These are phyloP conservation scores for Autographa gamma DNA, from an alignment of 2,888 invertebrate genomes.

Conservation along the genomic window DNA sequence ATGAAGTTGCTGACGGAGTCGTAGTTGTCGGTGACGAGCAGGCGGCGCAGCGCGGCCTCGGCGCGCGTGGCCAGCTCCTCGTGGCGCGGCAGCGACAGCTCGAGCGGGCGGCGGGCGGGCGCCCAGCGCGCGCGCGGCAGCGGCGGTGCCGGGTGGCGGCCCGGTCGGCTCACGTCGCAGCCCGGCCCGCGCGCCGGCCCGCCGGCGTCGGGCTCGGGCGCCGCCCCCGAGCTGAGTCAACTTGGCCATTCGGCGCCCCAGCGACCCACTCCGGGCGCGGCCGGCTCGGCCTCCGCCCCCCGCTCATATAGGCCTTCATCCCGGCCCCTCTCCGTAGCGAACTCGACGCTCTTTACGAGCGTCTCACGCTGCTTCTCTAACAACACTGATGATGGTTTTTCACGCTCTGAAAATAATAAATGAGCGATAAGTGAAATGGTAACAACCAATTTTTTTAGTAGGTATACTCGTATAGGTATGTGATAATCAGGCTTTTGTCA, in stretches of 20 bases:
- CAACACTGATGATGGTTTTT: slow-evolving; percentile 91
- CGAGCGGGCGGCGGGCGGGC: slow-evolving; percentile 64
- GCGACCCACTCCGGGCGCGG: slow-evolving; percentile 94
- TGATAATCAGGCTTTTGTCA: background rate
- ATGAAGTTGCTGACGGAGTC: slow-evolving; percentile 96
- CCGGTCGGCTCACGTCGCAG: slow-evolving; percentile 70
- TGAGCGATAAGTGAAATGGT: background rate
- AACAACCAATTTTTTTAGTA: background rate
- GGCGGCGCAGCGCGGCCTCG: slow-evolving; percentile 93
- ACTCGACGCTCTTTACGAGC: slow-evolving; percentile 89
- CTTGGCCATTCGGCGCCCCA: slow-evolving; percentile 99
- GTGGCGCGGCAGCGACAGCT: slow-evolving; percentile 88
- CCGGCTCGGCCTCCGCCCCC: slow-evolving; percentile 87
- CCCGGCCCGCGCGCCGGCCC: slow-evolving; percentile 72
- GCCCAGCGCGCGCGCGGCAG: slow-evolving; percentile 91
- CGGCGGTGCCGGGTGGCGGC: slow-evolving; percentile 88
- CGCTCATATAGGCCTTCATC: slow-evolving; percentile 73
- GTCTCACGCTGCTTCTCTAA: slow-evolving; percentile 91
- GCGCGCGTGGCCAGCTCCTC: slow-evolving; percentile 94
- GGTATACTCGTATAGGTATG: too few species aligned
- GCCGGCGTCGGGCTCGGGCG: slow-evolving; percentile 72
- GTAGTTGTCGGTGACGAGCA: slow-evolving; percentile 95
- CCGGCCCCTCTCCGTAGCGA: slow-evolving; percentile 69
- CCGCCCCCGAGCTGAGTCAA: slow-evolving; percentile 94
- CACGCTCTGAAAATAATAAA: slow-evolving; percentile 90